phyloP scores from a whole-genome alignment of 2,888 invertebrate species.

The Geophilus truncorum region DNA sequence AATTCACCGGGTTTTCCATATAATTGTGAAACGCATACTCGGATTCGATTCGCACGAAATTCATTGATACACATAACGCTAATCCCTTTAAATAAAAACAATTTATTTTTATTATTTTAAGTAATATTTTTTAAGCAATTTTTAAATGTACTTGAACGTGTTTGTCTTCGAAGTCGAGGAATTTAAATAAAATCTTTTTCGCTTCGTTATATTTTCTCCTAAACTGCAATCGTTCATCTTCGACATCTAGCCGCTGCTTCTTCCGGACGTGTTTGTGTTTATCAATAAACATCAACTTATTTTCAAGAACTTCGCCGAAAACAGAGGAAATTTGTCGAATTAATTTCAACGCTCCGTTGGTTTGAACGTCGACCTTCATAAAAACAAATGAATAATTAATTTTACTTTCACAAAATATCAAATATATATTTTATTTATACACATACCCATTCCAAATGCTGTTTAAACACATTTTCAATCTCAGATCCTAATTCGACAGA shows the following conservation, averaged over 20 bases:
- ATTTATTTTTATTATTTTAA: slow-evolving; percentile 53
- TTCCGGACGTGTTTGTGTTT: background rate
- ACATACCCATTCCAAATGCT: background rate
- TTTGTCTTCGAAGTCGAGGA: slow-evolving; percentile 50
- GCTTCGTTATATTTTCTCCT: slow-evolving; percentile 64
- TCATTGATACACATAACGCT: slow-evolving; percentile 67
- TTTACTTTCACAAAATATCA: background rate
- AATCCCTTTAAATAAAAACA: slow-evolving; percentile 57
- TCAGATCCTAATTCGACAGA: background rate
- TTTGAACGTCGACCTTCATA: background rate
- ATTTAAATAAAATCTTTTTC: slow-evolving; percentile 57
- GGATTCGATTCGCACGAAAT: slow-evolving; percentile 67
- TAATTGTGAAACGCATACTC: slow-evolving; percentile 60
- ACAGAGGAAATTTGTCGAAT: background rate
- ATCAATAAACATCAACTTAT: background rate
- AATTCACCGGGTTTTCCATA: slow-evolving; percentile 54
- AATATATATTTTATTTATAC: background rate
- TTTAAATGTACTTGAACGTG: slow-evolving; percentile 43
- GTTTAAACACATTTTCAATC: background rate
- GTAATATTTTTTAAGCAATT: too few species aligned
- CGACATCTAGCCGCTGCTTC: background rate
- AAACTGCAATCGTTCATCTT: slow-evolving; percentile 57
- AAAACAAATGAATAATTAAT: background rate
- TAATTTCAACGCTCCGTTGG: background rate
- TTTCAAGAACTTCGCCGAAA: background rate